A percentile compares a stretch with the other conserved stretches of the same genome.
Evolutionary conservation across 2,888 invertebrate genomes (phyloP).

Genomic region (Eremobia ochroleuca): DNA sequence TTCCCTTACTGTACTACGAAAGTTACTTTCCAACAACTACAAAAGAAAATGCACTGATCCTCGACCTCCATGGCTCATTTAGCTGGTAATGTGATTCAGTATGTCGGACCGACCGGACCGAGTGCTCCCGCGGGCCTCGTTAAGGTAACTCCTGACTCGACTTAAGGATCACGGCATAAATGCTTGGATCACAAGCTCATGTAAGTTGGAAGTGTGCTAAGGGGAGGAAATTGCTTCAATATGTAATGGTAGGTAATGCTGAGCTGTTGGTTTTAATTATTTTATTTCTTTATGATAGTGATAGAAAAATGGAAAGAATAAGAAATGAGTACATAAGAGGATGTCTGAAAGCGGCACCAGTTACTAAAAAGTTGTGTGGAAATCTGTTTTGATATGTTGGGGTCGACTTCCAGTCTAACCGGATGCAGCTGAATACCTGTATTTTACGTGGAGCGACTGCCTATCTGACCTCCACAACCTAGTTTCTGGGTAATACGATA

Average conservation of each 20-base stretch:
- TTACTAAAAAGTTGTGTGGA: neutral
- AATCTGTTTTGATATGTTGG: too few relatives aligned
- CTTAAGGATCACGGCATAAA: conserved; percentile 75
- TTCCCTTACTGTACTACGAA: neutral
- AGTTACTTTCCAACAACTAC: neutral
- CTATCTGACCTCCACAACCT: too few relatives aligned
- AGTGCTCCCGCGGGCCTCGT: conserved; percentile 72
- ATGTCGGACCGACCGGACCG: conserved; percentile 54
- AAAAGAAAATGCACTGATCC: conserved; percentile 31
- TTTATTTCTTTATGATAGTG: neutral
- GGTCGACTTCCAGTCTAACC: too few relatives aligned
- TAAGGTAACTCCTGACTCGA: conserved; percentile 71
- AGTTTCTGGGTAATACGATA: too few relatives aligned
- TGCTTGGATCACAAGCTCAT: conserved; percentile 62
- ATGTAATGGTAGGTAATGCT: conserved; percentile 36
- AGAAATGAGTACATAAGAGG: neutral
- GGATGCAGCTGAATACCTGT: too few relatives aligned
- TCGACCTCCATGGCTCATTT: conserved; percentile 38
- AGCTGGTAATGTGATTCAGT: conserved; percentile 58
- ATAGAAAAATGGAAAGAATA: neutral
- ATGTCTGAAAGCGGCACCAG: neutral
- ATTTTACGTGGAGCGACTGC: too few relatives aligned
- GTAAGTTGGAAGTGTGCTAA: conserved; percentile 56
- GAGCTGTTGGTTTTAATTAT: conserved; percentile 24
- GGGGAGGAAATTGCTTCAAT: conserved; percentile 65